Conservation (phyloP, 2,888 invertebrate genomes). For the Junonia oenone region DNA sequence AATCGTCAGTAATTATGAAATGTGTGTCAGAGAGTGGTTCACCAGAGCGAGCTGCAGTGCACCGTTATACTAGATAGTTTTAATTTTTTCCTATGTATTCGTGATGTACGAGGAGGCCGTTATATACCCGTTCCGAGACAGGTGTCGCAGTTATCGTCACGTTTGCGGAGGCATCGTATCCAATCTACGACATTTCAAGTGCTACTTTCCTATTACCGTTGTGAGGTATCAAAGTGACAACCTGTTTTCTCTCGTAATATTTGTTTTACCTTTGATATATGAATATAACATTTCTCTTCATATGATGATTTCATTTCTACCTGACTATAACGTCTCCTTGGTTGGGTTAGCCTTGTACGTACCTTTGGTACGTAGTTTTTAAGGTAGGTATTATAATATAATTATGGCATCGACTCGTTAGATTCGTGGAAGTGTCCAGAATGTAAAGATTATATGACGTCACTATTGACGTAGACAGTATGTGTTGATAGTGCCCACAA, state of each 20-base stretch:
- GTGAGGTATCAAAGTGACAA: conserved; percentile 11
- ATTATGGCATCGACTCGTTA: too few relatives aligned
- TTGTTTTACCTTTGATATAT: conserved; percentile 1
- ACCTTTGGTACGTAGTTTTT: too few relatives aligned
- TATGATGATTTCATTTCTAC: too few relatives aligned
- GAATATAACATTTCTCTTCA: conserved; percentile 5
- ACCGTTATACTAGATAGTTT: conserved; percentile 49
- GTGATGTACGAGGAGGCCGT: conserved; percentile 52
- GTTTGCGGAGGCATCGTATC: conserved; percentile 40
- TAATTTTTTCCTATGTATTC: conserved; percentile 57
- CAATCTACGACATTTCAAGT: conserved; percentile 37
- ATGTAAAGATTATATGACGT: too few relatives aligned
- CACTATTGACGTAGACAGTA: too few relatives aligned
- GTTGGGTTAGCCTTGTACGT: too few relatives aligned
- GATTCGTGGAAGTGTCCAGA: too few relatives aligned
- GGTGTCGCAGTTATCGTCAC: conserved; percentile 51
- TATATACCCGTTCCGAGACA: conserved; percentile 54
- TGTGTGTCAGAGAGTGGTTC: conserved; percentile 29
- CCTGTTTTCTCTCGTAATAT: neutral
- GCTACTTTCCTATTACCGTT: conserved; percentile 42
- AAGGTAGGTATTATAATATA: too few relatives aligned
- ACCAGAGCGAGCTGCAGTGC: conserved; percentile 34
- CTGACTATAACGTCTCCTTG: too few relatives aligned
- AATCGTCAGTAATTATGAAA: conserved; percentile 16
- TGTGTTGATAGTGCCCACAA: too few relatives aligned